Base-by-base conservation (phyloP, 2,113 vertebrate genomes). In the Leptodactylus fuscus region DNA sequence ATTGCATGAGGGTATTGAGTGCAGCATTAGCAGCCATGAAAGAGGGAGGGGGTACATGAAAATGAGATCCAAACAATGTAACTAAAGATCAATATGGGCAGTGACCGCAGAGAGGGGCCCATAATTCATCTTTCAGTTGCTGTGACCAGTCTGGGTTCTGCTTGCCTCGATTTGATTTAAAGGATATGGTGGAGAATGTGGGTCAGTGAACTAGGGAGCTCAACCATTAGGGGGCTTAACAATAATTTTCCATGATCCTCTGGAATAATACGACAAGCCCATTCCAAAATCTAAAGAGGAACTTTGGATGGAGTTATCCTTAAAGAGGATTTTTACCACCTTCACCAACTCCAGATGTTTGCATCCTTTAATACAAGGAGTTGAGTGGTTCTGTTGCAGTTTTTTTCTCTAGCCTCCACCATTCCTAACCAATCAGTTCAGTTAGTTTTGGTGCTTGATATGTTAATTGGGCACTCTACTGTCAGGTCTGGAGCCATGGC, bases 41-140 rank as follows among this genome's bases (percentile, higher is more conserved):
- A 0, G 29, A 4, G n/a, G 13, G 12, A 24, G 7, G 32, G 53
- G 38, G 29, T 32, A 67, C 9, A 7, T 0, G 15, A 60, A 41
- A 41, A 41, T 13, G 58, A 62, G 34, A 73, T 67, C 22, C 8
- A 53, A 51, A 58, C 67, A 82, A 55, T 55, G 49, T 82, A 73
- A 69, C 27, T 36, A 2, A 49, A 73, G 22, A 55, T 48, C 48
- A 15, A 38, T 8, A 29, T 16, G 32, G 36, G 20, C 46, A 8
- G n/a, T 24, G 48, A 51, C 46, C 16, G 18, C 29, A 55, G 29
- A 49, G 8, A 55, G 16, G 67, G 18, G 18, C 10, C 29, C n/a
- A n/a, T n/a, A n/a, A n/a, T n/a, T n/a, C 18, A 10, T 67, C 4
- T 44, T 0, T 32, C 60, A 67, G 79, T 5, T 67, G 58, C 13